Evolutionary conservation across 2,113 vertebrate species (phyloP), one percentile per base, ranked within the genome.

Genomic region (Ictidomys tridecemlineatus): DNA sequence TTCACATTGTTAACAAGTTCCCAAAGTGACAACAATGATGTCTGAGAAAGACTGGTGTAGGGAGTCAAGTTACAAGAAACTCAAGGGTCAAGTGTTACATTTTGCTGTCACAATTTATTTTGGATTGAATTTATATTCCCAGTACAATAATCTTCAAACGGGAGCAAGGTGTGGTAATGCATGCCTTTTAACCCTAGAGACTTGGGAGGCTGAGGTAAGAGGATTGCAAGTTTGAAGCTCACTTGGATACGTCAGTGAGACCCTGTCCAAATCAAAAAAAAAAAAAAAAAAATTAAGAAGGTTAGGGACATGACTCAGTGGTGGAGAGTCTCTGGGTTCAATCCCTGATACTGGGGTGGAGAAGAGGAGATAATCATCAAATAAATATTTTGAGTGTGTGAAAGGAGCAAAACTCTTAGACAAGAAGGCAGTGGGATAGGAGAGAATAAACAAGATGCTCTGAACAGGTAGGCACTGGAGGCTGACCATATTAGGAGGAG

Each of bases 71-170:
- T 72, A n/a, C 24, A 85, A 91, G 87, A 93, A 93, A 73, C 86
- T 56, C 51, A 82, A 70, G 14, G 70, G 70, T 90, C 67, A 85
- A 89, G 65, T 74, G 42, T 61, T 67, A 70, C n/a, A 70, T 22
- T 70, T 78, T 42, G 83, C 4, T 56, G 17, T 61, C 85, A 93
- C 8, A 32, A 73, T 51, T 87, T 72, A 90, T 48, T 90, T 51
- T 91, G 69, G 77, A 79, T n/a, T 92, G 72, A 84, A 90, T 87
- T 86, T 73, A 78, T 77, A 91, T 89, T 63, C n/a, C 65, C 45
- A 72, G 14, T 63, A 89, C 28, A 37, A 73, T n/a, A 42, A 70
- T 63, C 61, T 63, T 63, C 61, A 63, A 63, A 63, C 10, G 9
- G 61, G 24, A 63, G 61, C 61, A 20, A 1, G 20, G 56, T 58